Percentiles rank a stretch among this genome's conserved stretches.
Conservation (phyloP, 1,140 invertebrate genomes). For the Leptonema lineaticorne region DNA sequence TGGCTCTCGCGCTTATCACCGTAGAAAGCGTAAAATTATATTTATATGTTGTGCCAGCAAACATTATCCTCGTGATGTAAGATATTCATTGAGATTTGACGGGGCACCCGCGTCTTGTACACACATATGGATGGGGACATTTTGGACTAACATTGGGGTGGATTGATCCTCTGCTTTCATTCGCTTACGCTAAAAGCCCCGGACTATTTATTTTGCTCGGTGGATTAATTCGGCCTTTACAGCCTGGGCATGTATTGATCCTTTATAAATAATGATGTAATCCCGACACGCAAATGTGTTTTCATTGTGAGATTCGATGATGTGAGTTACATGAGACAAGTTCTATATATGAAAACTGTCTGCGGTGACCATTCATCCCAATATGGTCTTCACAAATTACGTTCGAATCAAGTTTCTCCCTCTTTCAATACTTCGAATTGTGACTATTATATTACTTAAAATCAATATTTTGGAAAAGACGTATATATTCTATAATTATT, state of each 20-base stretch:
- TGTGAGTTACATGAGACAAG: background rate
- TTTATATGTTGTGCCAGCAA: too few relatives aligned
- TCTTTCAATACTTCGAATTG: too few relatives aligned
- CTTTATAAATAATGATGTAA: constrained; percentile 22
- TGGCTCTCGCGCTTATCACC: too few relatives aligned
- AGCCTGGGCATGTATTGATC: background rate
- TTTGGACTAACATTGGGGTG: background rate
- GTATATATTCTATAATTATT: too few relatives aligned
- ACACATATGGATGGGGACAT: background rate
- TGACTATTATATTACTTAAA: too few relatives aligned
- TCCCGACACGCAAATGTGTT: background rate
- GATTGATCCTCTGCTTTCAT: constrained; percentile 5
- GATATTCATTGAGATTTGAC: too few relatives aligned
- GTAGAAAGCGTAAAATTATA: too few relatives aligned
- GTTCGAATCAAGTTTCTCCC: constrained; percentile 11
- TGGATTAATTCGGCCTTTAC: background rate
- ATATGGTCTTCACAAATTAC: too few relatives aligned
- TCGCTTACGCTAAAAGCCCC: background rate
- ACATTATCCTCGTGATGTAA: too few relatives aligned
- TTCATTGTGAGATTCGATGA: constrained; percentile 6
- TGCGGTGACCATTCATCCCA: too few relatives aligned
- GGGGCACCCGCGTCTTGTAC: too few relatives aligned
- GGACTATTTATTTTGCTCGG: constrained; percentile 3
- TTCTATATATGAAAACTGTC: background rate
- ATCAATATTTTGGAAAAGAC: too few relatives aligned